Base-by-base conservation (phyloP, 2,797 vertebrate genomes). In the Pseudochaenichthys georgianus region DNA sequence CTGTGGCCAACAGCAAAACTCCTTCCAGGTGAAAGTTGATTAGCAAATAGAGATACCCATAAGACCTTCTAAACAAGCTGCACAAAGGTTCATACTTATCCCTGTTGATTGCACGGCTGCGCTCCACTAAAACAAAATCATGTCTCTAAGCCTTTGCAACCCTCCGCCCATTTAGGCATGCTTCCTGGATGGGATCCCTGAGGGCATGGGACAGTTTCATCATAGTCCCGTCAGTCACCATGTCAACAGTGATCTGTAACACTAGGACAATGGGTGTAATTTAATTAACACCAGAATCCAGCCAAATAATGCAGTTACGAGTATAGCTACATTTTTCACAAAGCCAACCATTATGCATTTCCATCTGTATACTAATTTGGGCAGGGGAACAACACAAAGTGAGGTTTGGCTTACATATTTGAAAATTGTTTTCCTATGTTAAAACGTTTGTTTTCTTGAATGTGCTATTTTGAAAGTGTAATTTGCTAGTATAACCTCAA, bases 91-190 rank as follows among this genome's bases (percentile, higher is more conserved):
- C 65, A n/a, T 63, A 64, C 52, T 82, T 69, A 78, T 83, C 79
- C 78, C 52, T 47, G 55, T 19, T 87, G 83, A 87, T 79, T 83
- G 71, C 48, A 59, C 17, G 5, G 77, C 81, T 89, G 84, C 38
- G 45, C 74, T 84, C 61, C 42, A 72, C 64, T 78, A 52, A 84
- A 87, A 85, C 51, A 78, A 84, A 85, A 89, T 83, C 83, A 83
- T 72, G 63, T 50, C 63, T 75, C 7, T 85, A 91, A 85, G 73
- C 70, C 73, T 59, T 19, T 60, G 53, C 13, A 70, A 61, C 43
- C 81, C 75, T 78, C 60, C 72, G 10, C 69, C 72, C 61, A 70
- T 73, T 75, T 42, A 75, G 75, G 80, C 74, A 74, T 68, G 71
- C 81, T 84, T 89, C 78, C 81, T 87, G 79, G 55, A 81, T 68